A percentile compares a stretch with the other conserved stretches of the same genome.
Evolutionary conservation across 2,113 vertebrate genomes (phyloP).

Genomic region (Halcyon senegalensis): DNA sequence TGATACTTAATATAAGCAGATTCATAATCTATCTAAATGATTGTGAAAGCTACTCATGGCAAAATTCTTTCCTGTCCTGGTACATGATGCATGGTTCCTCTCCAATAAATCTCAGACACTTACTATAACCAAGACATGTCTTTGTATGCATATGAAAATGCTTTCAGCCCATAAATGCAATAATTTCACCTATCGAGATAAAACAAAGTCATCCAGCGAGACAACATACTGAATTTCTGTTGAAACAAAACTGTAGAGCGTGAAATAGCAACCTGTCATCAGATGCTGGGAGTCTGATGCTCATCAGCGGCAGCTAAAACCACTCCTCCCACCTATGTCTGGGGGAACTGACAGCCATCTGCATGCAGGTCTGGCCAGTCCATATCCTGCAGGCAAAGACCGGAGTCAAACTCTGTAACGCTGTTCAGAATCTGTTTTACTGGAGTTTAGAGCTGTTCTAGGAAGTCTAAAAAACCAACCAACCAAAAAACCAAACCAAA

Average conservation of each 20-base stretch:
- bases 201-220: conserved; percentile 28
- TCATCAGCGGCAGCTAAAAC: conserved; percentile 39
- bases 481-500: neutral
- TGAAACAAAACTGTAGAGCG: conserved; percentile 65
- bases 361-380: neutral
- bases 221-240: conserved; percentile 53
- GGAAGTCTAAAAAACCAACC: neutral
- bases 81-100: neutral
- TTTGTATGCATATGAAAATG: conserved; percentile 33
- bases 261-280: conserved; percentile 74
- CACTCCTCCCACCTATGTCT: conserved; percentile 23
- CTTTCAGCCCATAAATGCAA: conserved; percentile 6
- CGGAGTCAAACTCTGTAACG: accelerated
- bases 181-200: neutral
- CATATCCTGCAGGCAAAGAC: neutral
- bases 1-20: neutral
- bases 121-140: neutral
- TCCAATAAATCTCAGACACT: conserved; percentile 12
- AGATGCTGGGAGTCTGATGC: conserved; percentile 24
- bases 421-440: neutral
- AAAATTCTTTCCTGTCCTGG: neutral
- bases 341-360: conserved; percentile 28
- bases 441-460: neutral
- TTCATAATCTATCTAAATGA: neutral
- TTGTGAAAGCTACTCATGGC: neutral